Conservation (phyloP, 2,113 vertebrate genomes). For the Thymallus thymallus region DNA sequence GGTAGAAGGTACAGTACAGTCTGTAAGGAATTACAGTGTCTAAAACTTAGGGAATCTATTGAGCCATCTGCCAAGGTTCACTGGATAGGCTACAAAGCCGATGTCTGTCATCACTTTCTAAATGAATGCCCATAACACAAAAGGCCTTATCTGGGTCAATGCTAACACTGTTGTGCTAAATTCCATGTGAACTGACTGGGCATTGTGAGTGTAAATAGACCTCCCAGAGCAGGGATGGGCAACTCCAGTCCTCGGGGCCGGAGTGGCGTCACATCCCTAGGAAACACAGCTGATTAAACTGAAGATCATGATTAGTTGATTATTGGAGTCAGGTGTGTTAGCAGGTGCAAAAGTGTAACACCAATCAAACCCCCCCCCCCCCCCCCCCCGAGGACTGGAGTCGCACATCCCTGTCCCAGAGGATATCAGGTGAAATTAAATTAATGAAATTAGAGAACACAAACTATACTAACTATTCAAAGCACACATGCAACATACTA, state of each 20-base stretch:
- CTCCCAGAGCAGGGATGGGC: not conserved
- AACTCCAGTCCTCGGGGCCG: too few species aligned
- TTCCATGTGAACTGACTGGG: slow-evolving; percentile 13
- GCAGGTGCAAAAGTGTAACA: too few species aligned
- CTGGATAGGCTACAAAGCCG: slow-evolving; percentile 22
- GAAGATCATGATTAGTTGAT: too few species aligned
- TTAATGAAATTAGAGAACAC: slow-evolving; percentile 21
- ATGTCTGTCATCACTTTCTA: slow-evolving; percentile 52
- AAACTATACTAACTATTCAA: not conserved
- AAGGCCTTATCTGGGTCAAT: slow-evolving; percentile 46
- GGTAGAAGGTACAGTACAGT: not conserved
- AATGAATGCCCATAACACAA: slow-evolving; percentile 36
- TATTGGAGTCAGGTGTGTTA: too few species aligned
- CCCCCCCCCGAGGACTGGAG: too few species aligned
- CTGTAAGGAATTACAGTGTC: not conserved
- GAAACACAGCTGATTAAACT: too few species aligned
- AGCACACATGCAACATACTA: not conserved
- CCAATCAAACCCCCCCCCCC: too few species aligned
- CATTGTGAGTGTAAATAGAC: slow-evolving; percentile 22
- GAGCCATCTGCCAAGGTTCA: slow-evolving; percentile 46
- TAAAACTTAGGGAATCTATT: not conserved
- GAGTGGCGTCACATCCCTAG: too few species aligned
- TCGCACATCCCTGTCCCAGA: too few species aligned
- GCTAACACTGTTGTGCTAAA: slow-evolving; percentile 6
- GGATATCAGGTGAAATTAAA: slow-evolving; percentile 17